phyloP scores from a whole-genome alignment of 2,113 vertebrate species.

The Martes martes region DNA sequence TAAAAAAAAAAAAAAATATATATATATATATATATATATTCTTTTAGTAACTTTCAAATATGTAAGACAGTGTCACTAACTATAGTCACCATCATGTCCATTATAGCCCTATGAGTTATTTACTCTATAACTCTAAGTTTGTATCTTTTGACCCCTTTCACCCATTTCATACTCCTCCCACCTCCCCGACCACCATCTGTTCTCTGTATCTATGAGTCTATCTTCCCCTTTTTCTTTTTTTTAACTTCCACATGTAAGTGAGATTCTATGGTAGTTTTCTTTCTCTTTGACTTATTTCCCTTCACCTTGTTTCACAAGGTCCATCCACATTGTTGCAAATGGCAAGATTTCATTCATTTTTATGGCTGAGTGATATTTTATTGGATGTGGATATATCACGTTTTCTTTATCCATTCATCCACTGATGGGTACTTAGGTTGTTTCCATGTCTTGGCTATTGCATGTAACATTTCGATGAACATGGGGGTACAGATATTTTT shows the following conservation, averaged over 20 bases:
- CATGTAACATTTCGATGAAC: neutral
- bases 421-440: neutral
- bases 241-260: neutral
- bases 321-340: neutral
- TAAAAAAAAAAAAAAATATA: too few species aligned
- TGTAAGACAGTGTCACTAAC: neutral
- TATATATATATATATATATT: too few species aligned
- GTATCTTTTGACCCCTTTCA: neutral
- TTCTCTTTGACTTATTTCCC: neutral
- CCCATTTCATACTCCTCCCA: neutral
- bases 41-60: neutral
- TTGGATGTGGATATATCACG: neutral
- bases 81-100: neutral
- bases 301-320: neutral
- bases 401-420: neutral
- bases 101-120: neutral
- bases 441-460: neutral
- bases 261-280: neutral
- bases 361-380: neutral
- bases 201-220: neutral
- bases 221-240: neutral
- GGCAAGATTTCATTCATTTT: neutral
- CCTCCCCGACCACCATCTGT: neutral
- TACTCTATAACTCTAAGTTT: neutral
- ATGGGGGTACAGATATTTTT: neutral